Percentiles rank a stretch among this genome's conserved stretches.
These are phyloP conservation scores for Philopotamus ludificatus DNA, from an alignment of 1,140 invertebrate genomes.

Conservation along the genomic window DNA sequence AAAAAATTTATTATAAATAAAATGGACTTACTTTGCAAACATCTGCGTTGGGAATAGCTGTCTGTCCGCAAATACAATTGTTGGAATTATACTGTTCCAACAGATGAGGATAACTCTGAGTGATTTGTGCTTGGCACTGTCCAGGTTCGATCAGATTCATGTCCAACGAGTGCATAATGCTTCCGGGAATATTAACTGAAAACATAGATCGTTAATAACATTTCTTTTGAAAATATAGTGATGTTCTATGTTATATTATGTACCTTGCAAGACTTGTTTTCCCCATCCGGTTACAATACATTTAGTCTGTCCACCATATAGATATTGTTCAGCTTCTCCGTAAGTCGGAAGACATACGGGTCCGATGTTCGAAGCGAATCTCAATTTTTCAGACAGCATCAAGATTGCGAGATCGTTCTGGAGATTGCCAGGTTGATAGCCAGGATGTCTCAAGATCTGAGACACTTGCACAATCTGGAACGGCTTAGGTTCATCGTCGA, in stretches of 20 bases:
- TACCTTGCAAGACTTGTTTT: constrained; percentile 74
- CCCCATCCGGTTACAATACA: constrained; percentile 83
- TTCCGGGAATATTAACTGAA: constrained; percentile 67
- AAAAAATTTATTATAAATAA: background rate
- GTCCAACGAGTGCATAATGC: constrained; percentile 72
- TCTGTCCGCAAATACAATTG: constrained; percentile 55
- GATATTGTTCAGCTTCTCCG: constrained; percentile 49
- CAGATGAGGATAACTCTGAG: constrained; percentile 54
- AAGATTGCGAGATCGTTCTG: constrained; percentile 74
- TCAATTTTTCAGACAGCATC: constrained; percentile 61
- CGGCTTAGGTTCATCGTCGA: constrained; percentile 74
- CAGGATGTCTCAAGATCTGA: constrained; percentile 69
- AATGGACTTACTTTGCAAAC: constrained; percentile 48
- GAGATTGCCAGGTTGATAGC: constrained; percentile 62
- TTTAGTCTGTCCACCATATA: constrained; percentile 53
- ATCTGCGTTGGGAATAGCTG: constrained; percentile 53
- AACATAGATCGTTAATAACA: constrained; percentile 30
- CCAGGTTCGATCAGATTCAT: constrained; percentile 63
- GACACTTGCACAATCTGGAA: constrained; percentile 73
- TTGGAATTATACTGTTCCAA: constrained; percentile 54
- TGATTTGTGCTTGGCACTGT: constrained; percentile 61
- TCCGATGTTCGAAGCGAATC: constrained; percentile 69
- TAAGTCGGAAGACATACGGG: constrained; percentile 67
- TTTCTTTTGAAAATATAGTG: no score
- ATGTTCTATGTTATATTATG: constrained; percentile 44